Evolutionary conservation across 2,888 invertebrate species (phyloP).

Genomic region (Cataglyphis rosenhaueri): DNA sequence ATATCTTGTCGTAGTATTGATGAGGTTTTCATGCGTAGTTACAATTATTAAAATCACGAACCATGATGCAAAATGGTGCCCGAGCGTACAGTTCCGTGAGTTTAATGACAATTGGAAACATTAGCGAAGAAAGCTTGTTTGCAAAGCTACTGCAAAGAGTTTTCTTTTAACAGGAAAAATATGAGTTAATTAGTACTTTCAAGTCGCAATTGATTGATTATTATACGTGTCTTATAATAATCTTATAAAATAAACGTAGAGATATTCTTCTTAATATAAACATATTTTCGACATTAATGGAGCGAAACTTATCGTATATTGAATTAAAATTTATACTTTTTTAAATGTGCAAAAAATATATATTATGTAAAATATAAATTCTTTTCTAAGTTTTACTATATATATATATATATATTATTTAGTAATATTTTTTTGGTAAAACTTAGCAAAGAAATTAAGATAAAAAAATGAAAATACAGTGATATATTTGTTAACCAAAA

Average conservation of each 20-base stretch:
- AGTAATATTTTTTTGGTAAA: neutral
- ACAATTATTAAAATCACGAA: slow-evolving; percentile 30
- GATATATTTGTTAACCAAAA: neutral
- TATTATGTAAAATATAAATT: neutral
- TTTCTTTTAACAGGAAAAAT: slow-evolving; percentile 9
- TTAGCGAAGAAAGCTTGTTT: slow-evolving; percentile 19
- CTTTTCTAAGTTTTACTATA: neutral
- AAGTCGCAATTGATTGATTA: neutral
- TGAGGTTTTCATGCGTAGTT: slow-evolving; percentile 24
- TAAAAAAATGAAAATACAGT: neutral
- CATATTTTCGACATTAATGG: neutral
- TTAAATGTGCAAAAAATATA: neutral
- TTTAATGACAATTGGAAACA: slow-evolving; percentile 34
- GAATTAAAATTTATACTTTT: neutral
- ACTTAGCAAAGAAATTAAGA: neutral
- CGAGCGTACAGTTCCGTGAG: slow-evolving; percentile 13
- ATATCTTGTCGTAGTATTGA: neutral
- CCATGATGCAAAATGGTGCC: slow-evolving; percentile 25
- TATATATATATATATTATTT: neutral
- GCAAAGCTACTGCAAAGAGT: slow-evolving; percentile 17
- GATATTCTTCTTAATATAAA: neutral
- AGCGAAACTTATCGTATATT: neutral
- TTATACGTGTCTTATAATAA: neutral
- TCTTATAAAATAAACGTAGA: neutral
- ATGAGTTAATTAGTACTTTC: neutral